Evolutionary conservation across 1,140 invertebrate genomes (phyloP).

Genomic region (Ephestia elutella): DNA sequence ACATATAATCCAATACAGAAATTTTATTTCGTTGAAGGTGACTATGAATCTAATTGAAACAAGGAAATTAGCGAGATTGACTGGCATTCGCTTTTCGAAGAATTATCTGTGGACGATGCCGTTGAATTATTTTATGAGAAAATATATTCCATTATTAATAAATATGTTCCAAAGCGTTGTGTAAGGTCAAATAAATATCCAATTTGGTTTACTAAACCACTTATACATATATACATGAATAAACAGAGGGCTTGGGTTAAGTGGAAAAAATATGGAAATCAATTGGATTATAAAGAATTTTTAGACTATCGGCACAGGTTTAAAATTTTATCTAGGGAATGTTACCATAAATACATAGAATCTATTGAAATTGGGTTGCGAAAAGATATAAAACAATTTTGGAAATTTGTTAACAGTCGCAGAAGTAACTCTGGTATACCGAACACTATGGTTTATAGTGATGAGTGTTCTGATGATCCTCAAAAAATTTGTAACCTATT

Average conservation of each 20-base stretch:
- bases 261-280: no score
- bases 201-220: neutral
- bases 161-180: neutral
- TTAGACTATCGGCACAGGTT: no score
- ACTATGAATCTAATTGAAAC: neutral
- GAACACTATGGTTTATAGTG: neutral
- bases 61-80: neutral
- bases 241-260: constrained; percentile 1
- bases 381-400: neutral
- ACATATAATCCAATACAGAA: no score
- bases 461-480: constrained; percentile 1
- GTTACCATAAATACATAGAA: no score
- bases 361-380: neutral
- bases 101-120: neutral
- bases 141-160: constrained; percentile 2
- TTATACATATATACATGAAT: constrained; percentile 5
- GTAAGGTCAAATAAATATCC: neutral
- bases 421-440: neutral
- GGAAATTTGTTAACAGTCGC: neutral
- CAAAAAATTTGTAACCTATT: constrained; percentile 7
- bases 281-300: neutral
- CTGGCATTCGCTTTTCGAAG: neutral
- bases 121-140: constrained; percentile 8
- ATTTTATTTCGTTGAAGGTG: no score
- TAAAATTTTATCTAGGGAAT: no score